Evolutionary conservation across 2,888 invertebrate genomes (phyloP), one percentile per base, ranked within the genome.

Genomic region (Nematopogon swammerdamellus): DNA sequence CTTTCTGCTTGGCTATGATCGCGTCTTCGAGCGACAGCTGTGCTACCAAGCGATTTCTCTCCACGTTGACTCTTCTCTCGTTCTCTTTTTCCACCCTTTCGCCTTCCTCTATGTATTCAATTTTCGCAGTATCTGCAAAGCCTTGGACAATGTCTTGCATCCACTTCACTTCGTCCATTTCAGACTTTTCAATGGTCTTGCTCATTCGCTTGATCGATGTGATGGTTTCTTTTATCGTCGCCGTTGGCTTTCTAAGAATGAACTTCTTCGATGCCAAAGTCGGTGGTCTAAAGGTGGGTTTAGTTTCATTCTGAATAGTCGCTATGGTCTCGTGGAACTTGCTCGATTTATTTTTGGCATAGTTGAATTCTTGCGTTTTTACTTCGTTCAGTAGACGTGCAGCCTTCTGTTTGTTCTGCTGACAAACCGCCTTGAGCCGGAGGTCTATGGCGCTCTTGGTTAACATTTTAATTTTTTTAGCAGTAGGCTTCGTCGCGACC

Each of bases 11-110:
- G 0, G 85, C 82, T 46, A 85, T 59, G 18, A 81, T 63, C 6
- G 85, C 82, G 62, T 85, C 83, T 67, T 85, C 85, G 47, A 80
- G 69, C 10, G 82, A 81, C 50, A 85, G 67, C 57, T 82, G 72
- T 1, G 84, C 84, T 58, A 79, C 63, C 43, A 85, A 61, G 64
- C 84, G 85, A 62, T 84, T 85, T 55, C 65, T 74, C 68, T 85
- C 81, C 53, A 85, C 82, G 44, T 81, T 75, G 50, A 79, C 65
- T 25, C 83, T 54, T 47, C 80, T 63, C 58, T 80, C 69, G 58
- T 72, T 72, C 61, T 82, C 76, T 47, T 62, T 68, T 57, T 75
- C 68, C 60, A 73, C 65, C 45, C 80, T 71, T 47, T 76, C 67
- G 51, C 72, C 66, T 50, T 74, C 68, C 57, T 79, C 69, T 19